Evolutionary conservation across 2,113 vertebrate species (phyloP), one percentile per base, ranked within the genome.

Genomic region (Anguilla rostrata): DNA sequence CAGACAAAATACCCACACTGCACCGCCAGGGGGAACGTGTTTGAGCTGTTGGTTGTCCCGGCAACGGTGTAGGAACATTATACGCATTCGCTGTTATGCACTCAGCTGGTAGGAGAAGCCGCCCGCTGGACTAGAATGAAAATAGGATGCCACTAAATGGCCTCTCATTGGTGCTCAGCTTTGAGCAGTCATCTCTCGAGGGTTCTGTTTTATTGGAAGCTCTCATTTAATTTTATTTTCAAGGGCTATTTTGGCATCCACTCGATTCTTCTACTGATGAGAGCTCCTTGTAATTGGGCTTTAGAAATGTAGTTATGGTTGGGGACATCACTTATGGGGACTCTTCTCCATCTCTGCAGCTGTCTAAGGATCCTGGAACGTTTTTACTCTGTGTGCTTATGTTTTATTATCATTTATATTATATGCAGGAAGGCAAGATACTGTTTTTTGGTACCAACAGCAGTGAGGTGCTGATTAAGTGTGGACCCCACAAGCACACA

Each of bases 331-430:
- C 49, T 53, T 53, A 6, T 0, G 60, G 20, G 22, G 60, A 11
- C 12, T 6, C 49, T 53, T 53, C 49, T 53, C 49, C 49, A 1
- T 53, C 49, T 53, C 49, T 53, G 12, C 49, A 14, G 49, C 49
- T 53, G 49, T 53, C 6, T 14, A 53, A 53, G 49, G 8, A 34
- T 34, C 34, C 34, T 34, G 34, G 34, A 14, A 53, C 12, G 49
- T 53, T 39, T 82, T 82, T 39, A 84, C 63, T 40, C 83, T 26
- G 60, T 43, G 66, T 26, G 40, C 39, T 43, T 40, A 71, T 43
- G 63, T 16, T 34, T 75, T 84, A 46, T 29, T 57, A 71, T 84
- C 8, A 84, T 63, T 84, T 84, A 63, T 84, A 75, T 63, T 84
- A 71, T 75, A 63, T 63, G 66, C 83, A 84, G 60, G 49, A 53